Conservation (phyloP, 2,888 invertebrate species). For the Steinernema hermaphroditum region DNA sequence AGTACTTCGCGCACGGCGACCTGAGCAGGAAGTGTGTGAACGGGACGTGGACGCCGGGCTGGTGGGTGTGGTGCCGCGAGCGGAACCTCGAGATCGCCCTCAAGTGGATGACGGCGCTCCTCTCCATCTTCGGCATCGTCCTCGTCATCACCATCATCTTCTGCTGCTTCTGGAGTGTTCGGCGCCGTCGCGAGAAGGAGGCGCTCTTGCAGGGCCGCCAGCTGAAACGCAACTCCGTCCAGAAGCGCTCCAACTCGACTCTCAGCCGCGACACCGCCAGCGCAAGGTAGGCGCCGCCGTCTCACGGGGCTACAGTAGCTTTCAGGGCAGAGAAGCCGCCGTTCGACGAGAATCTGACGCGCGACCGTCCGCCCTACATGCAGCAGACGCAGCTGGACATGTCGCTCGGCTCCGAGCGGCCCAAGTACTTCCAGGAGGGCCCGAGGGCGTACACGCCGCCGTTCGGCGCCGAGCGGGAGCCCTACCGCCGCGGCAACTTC, state of each 20-base stretch:
- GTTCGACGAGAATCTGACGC: constrained; percentile 13
- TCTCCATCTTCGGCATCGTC: constrained; percentile 44
- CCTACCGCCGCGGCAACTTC: constrained; percentile 25
- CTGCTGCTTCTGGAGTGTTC: constrained; percentile 14
- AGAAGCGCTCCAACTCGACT: constrained; percentile 8
- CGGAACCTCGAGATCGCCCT: constrained; percentile 45
- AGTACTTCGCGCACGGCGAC: constrained; percentile 55
- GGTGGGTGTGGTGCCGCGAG: constrained; percentile 57
- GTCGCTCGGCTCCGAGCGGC: constrained; percentile 13
- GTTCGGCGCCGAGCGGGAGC: neutral
- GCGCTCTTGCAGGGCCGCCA: neutral
- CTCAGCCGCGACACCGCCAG: neutral
- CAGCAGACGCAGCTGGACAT: constrained; percentile 29
- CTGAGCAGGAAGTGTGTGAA: constrained; percentile 48
- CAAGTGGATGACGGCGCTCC: constrained; percentile 52
- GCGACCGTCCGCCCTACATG: constrained; percentile 27
- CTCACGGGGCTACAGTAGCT: neutral
- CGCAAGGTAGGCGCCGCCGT: neutral
- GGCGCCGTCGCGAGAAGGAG: constrained; percentile 2
- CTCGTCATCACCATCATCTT: constrained; percentile 45
- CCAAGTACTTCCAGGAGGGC: constrained; percentile 8
- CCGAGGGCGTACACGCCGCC: neutral
- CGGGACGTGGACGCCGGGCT: constrained; percentile 58
- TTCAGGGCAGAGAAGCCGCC: neutral
- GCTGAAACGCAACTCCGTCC: neutral